These are phyloP conservation scores for Sebastes taczanowskii DNA, from an alignment of 2,797 vertebrate genomes.

Conservation along the genomic window DNA sequence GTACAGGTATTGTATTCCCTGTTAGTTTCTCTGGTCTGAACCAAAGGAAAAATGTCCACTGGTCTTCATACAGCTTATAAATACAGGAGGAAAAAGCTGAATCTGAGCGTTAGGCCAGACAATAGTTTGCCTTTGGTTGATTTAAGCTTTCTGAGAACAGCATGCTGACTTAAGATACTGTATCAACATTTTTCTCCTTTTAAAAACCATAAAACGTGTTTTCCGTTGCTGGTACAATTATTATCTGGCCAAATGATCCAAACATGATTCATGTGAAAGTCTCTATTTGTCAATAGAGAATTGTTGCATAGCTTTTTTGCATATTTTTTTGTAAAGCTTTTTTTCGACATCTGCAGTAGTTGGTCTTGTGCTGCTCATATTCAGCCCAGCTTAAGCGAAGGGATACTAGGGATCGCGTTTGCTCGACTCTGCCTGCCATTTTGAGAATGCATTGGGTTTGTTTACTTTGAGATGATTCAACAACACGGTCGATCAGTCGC, in stretches of 20 bases:
- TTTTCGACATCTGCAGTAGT: slow-evolving; percentile 12
- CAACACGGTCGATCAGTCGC: slow-evolving; percentile 17
- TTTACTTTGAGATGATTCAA: slow-evolving; percentile 38
- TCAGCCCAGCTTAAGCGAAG: not conserved
- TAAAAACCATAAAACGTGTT: not conserved
- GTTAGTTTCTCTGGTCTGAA: slow-evolving; percentile 18
- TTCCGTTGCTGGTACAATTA: not conserved
- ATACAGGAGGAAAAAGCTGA: not conserved
- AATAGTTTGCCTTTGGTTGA: not conserved
- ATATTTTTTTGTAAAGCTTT: not conserved
- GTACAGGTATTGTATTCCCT: not conserved
- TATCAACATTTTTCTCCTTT: not conserved
- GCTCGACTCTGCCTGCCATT: slow-evolving; percentile 22
- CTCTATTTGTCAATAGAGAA: not conserved
- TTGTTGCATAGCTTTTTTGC: slow-evolving; percentile 8
- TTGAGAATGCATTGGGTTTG: not conserved
- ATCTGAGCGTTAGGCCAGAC: not conserved
- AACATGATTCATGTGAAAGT: not conserved
- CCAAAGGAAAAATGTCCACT: not conserved
- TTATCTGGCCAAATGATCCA: not conserved
- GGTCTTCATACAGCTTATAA: not conserved
- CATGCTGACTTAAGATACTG: not conserved
- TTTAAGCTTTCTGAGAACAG: not conserved
- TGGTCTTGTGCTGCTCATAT: slow-evolving; percentile 6
- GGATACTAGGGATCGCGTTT: not conserved